phyloP scores from a whole-genome alignment of 2,888 invertebrate genomes.

The Helobdella robusta region DNA sequence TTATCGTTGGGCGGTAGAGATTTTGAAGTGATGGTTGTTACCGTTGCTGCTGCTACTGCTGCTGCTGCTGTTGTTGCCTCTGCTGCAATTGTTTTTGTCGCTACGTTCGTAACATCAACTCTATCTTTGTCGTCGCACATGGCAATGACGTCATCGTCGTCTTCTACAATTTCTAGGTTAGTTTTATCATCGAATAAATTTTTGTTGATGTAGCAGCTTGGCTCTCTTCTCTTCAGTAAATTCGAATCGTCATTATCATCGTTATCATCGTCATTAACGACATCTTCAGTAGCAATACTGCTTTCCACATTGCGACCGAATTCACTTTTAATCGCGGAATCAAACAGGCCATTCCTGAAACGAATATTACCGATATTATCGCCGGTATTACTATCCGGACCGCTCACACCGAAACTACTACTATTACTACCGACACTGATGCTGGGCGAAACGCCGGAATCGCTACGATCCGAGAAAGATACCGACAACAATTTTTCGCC shows the following conservation, averaged over 20 bases:
- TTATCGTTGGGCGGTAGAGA: too few species aligned
- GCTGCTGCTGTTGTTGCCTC: too few species aligned
- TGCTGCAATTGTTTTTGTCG: too few species aligned
- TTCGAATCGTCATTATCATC: not conserved
- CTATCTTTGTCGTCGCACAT: not conserved
- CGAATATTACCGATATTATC: not conserved
- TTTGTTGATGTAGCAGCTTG: not conserved
- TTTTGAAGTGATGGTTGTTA: too few species aligned
- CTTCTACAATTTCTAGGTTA: not conserved
- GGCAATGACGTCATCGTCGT: not conserved
- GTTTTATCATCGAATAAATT: not conserved
- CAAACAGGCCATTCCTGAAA: not conserved
- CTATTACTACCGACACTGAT: not conserved
- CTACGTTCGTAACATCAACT: not conserved
- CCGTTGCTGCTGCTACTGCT: too few species aligned
- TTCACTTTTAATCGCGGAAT: not conserved
- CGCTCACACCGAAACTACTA: not conserved
- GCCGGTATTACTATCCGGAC: not conserved
- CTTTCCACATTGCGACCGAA: not conserved
- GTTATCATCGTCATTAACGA: constrained; percentile 12
- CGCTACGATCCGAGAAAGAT: too few species aligned
- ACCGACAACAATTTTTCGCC: not conserved
- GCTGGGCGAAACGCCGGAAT: too few species aligned
- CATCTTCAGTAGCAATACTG: constrained; percentile 4
- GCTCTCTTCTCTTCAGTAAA: not conserved